A percentile compares a stretch with the other conserved stretches of the same genome.
Evolutionary conservation across 2,888 invertebrate genomes (phyloP).

Genomic region (Sesia apiformis): DNA sequence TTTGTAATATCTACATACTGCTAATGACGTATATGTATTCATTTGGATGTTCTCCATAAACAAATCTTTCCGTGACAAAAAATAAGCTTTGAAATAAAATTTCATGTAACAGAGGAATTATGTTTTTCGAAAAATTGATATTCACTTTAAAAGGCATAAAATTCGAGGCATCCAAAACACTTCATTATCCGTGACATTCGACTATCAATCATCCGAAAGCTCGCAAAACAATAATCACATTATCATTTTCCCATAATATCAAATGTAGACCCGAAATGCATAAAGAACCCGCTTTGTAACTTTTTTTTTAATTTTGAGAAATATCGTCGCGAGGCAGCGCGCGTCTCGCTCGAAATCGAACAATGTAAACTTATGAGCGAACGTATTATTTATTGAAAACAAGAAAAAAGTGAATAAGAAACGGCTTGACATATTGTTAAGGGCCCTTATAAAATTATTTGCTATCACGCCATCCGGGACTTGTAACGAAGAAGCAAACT

Average conservation of each 20-base stretch:
- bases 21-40: neutral
- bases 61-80: neutral
- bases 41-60: neutral
- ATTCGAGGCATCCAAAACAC: slow-evolving; percentile 46
- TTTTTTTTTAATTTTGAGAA: slow-evolving; percentile 46
- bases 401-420: slow-evolving; percentile 52
- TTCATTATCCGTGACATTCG: slow-evolving; percentile 66
- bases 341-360: slow-evolving; percentile 48
- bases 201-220: slow-evolving; percentile 60
- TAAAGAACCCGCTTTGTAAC: slow-evolving; percentile 62
- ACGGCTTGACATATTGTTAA: slow-evolving; percentile 68
- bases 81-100: too few species aligned
- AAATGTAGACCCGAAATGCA: slow-evolving; percentile 63
- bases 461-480: slow-evolving; percentile 65
- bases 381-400: slow-evolving; percentile 68
- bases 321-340: slow-evolving; percentile 53
- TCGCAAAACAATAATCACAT: slow-evolving; percentile 74
- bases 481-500: slow-evolving; percentile 54
- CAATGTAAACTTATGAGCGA: slow-evolving; percentile 68
- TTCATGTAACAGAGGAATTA: neutral
- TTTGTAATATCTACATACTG: neutral
- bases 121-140: neutral
- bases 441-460: slow-evolving; percentile 70
- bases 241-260: slow-evolving; percentile 72
- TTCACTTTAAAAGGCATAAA: slow-evolving; percentile 28